Base-by-base conservation (phyloP, 2,113 vertebrate genomes). In the Tichodroma muraria region DNA sequence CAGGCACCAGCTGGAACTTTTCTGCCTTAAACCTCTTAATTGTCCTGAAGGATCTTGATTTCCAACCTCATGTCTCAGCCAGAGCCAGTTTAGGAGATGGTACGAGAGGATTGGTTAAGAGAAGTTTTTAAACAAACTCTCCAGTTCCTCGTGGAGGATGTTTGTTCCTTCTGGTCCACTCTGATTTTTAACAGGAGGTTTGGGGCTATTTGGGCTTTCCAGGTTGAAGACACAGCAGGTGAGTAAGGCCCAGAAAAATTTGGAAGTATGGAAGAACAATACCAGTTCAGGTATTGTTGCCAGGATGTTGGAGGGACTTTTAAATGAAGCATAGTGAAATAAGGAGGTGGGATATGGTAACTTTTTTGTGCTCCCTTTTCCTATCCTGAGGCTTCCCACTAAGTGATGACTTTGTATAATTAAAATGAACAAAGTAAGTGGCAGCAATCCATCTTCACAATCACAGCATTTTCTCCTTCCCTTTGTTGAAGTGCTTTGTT, bases 401-500 rank as follows among this genome's bases (percentile, higher is more conserved):
- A 96, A 97, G 96, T 94, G 94, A 97, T 96, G 95, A 98, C 96
- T 98, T 94, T 66, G 72, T 95, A 82, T 97, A 97, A 97, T 98
- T 98, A 97, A 97, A 97, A 97, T 52, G 94, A 97, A 97, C 90
- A 95, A 97, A 97, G 94, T 96, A 83, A 77, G 88, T 93, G 90
- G 94, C 84, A 66, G 81, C 80, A 82, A 96, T 97, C 95, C 91
- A 60, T 97, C 97, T 95, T 96, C 49, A 57, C 94, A 93, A 96
- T 97, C 97, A 95, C 89, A 97, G 95, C 85, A 8, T 95, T 97
- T 97, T 95, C 89, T 89, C 61, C 69, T 93, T 94, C 88, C 37
- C 70, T 97, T 97, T 97, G 95, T 97, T 97, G 95, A 96, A 97
- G 96, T 96, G 96, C 97, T 97, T 98, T 98, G 97, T 97, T 98